Base-by-base conservation (phyloP, 2,797 vertebrate genomes). In the Pachyuromys duprasi region DNA sequence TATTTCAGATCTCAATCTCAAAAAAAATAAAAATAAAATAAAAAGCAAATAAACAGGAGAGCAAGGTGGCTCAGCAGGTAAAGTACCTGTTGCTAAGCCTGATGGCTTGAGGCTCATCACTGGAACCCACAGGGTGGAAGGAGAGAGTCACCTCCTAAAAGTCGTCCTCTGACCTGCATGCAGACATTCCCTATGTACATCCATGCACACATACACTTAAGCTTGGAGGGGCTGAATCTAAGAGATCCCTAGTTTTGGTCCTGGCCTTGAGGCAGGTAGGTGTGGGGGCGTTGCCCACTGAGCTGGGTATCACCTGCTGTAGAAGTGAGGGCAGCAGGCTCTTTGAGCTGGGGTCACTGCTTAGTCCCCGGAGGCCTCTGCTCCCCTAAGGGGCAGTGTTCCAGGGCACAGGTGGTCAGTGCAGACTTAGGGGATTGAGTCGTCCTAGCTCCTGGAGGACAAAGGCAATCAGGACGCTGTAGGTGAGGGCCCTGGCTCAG, bases 241-340 rank as follows among this genome's bases (percentile, higher is more conserved):
- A 57, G 8, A 63, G 79, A 15, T 2, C 15, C 4, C n/a, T 0
- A 2, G 53, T 60, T 36, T 13, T 1, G 22, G 49, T 8, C 31
- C 4, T 3, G 49, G 36, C 22, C 79, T 36, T 55, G 33, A 1
- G 45, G 24, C n/a, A 8, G 39, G 18, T 65, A 24, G 7, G 3
- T 8, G 8, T 45, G 36, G 2, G 26, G n/a, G 5, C n/a, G 7
- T 20, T 49, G 39, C 28, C 12, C 28, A 45, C 55, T 76, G 6
- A 15, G 45, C 26, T 2, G 26, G 49, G 78, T 2, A 18, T 14
- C 33, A 6, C 45, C 17, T 67, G 28, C 75, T 42, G 1, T 49
- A 17, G 39, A 7, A 74, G 0, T 0, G 22, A 33, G 24, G 49
- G 0, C 0, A 80, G 65, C 63, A 3, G 24, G 39, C 76, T 55